Percentiles rank a stretch among this genome's conserved stretches.
Conservation (phyloP, 2,113 vertebrate species). For the Ranitomeya variabilis region DNA sequence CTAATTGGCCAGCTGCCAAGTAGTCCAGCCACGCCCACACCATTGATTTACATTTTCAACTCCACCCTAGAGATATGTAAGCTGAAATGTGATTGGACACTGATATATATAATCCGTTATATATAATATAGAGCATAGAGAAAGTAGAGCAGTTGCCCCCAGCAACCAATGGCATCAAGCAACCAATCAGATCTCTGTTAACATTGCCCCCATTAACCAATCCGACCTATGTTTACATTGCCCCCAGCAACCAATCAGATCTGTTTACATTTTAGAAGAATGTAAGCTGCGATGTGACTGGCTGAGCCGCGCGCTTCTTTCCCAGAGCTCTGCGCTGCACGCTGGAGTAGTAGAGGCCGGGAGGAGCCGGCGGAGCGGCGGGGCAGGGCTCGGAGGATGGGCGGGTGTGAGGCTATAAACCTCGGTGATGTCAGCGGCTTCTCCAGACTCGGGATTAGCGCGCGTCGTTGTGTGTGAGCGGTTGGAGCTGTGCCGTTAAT, state of each 20-base stretch:
- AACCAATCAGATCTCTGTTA: too few species aligned
- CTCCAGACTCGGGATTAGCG: background rate
- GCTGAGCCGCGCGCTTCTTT: background rate
- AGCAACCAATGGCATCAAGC: too few species aligned
- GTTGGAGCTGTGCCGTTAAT: background rate
- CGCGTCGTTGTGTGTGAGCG: background rate
- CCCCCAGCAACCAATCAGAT: background rate
- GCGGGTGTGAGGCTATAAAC: slow-evolving; percentile 37
- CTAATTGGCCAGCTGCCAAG: too few species aligned
- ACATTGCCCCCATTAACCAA: background rate
- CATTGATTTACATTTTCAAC: too few species aligned
- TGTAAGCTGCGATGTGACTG: background rate
- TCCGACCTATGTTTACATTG: background rate
- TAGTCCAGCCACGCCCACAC: too few species aligned
- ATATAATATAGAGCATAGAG: too few species aligned
- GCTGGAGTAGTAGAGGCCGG: background rate
- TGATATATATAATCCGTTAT: too few species aligned
- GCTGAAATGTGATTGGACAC: too few species aligned
- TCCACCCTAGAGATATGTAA: too few species aligned
- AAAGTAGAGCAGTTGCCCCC: too few species aligned
- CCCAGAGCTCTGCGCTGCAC: background rate
- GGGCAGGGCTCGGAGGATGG: background rate
- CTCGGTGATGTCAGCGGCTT: slow-evolving; percentile 38
- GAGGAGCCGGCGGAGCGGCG: background rate
- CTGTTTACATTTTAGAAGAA: background rate